Base-by-base conservation (phyloP, 2,888 invertebrate genomes). In the Agrotis puta region DNA sequence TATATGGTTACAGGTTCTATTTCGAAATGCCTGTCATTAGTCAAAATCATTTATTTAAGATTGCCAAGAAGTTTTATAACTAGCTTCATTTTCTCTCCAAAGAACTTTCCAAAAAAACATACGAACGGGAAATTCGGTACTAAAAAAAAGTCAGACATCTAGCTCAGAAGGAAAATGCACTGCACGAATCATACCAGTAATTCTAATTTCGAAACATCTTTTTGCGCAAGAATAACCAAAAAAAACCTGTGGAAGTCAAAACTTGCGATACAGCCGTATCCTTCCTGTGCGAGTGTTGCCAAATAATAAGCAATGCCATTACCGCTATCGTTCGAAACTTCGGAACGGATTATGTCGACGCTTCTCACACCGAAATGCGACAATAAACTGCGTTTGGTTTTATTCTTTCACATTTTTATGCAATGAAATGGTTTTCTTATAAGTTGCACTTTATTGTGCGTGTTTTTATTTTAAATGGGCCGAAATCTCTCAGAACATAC, bases 291-390 rank as follows among this genome's bases (percentile, higher is more conserved):
- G 70, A 87, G 79, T 83, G 86, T 86, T 84, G 77, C 82, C 87
- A 87, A 87, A 89, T 89, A 90, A 89, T 89, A 88, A 88, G 84
- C 85, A 85, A 82, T 74, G 79, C 78, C 86, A 88, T 89, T 88
- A 88, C 84, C 73, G 83, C 77, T 84, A 83, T 82, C 88, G 81
- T 75, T 72, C 74, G 76, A 81, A 84, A 81, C 77, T 79, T 83
- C 65, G 64, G 70, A 70, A 27, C 74, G 81, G 81, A 83, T 85
- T 86, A 79, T 47, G 54, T 20, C 72, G 63, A 16, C 62, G 56
- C 3, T 43, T 53, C 13, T 87, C 63, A 88, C 86, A 89, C 87
- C 81, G 79, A 51, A 27, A 2, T 57, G 65, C 71, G 68, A 79
- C 57, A 61, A 18, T n/a, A 18, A 24, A 2, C 39, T 39, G 9